phyloP scores from a whole-genome alignment of 2,113 vertebrate genomes.

The Dinomys branickii region DNA sequence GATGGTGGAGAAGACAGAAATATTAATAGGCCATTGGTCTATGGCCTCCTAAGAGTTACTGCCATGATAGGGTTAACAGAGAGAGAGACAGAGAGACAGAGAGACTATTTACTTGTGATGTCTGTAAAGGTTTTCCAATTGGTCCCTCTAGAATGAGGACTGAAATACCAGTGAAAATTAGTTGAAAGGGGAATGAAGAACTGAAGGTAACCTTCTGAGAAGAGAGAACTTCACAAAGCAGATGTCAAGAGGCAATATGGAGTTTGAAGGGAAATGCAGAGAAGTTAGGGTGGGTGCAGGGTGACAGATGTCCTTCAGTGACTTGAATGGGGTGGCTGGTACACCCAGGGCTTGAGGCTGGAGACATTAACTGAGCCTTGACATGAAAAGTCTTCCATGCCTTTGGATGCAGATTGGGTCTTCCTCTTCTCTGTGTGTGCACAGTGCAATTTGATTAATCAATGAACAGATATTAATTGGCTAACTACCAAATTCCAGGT shows the following conservation, averaged over 20 bases:
- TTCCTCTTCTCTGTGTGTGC: neutral
- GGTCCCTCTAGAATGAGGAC: neutral
- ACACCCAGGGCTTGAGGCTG: neutral
- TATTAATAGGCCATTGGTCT: neutral
- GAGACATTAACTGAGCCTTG: neutral
- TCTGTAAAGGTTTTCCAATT: neutral
- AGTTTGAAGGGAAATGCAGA: neutral
- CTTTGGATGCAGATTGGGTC: neutral
- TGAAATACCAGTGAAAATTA: neutral
- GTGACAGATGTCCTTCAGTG: too few species aligned
- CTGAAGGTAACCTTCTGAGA: neutral
- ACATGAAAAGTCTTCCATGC: neutral
- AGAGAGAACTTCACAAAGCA: neutral
- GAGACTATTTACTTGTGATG: neutral
- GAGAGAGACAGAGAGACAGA: neutral
- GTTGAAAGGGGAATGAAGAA: neutral
- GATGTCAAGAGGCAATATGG: neutral
- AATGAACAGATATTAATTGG: neutral
- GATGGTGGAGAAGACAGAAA: neutral
- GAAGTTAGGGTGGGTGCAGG: neutral
- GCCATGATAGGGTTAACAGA: neutral
- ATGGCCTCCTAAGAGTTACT: neutral
- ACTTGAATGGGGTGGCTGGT: too few species aligned
- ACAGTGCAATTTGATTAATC: neutral
- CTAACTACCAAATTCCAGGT: neutral